Evolutionary conservation across 2,113 vertebrate genomes (phyloP), one percentile per base, ranked within the genome.

Genomic region (Hassar affinis): DNA sequence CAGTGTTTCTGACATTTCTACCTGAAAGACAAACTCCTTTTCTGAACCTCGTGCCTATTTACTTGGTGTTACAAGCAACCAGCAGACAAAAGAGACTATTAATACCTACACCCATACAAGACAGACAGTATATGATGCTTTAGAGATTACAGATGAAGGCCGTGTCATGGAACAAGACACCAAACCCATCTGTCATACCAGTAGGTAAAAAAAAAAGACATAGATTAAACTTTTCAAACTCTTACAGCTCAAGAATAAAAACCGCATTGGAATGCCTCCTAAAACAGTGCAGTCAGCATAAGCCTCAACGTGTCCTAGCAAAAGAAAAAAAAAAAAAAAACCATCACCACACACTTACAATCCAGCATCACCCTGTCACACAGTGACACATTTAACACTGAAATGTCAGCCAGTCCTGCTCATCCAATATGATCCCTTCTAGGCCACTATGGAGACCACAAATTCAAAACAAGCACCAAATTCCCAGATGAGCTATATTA

Each of bases 321-420:
- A 42, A 42, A 42, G 30, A 69, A 12, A 42, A 22, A 69, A 25
- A 38, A 69, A 12, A 42, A 22, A 69, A 25, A 38, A 7, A 30
- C 18, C n/a, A n/a, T n/a, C 25, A 59, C 56, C 2, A 72, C 42
- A 49, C n/a, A 64, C 17, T 33, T 42, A 79, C 17, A 62, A 57
- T 18, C 76, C 42, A 20, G 59, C 5, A 42, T 61, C 56, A 33
- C 30, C 4, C n/a, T 49, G 12, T 25, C 14, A 61, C 59, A 66
- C 5, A 80, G 45, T 66, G 59, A 80, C 59, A 33, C 30, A 80
- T 64, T 66, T 80, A 51, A 66, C 78, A 80, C 42, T 22, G 61
- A 80, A 80, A 47, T 66, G 59, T 18, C 45, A 80, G 42, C 59
- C 27, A 64, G 78, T 59, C 6, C 12, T 18, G 56, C 14, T 4